Evolutionary conservation across 2,797 vertebrate genomes (phyloP), one percentile per base, ranked within the genome.

Genomic region (Sarcoramphus papa): DNA sequence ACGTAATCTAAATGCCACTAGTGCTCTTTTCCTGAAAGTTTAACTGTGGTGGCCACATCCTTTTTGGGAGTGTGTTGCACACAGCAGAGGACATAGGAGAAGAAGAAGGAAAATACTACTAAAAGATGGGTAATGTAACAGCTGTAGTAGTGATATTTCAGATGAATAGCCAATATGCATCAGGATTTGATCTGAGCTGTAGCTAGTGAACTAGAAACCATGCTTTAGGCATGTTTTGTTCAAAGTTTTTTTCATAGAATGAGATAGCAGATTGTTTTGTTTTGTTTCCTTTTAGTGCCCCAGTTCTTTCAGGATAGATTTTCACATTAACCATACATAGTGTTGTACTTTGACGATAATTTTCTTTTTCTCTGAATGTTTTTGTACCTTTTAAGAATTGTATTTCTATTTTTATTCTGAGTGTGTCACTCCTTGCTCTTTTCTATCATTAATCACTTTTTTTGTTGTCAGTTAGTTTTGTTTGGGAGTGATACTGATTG

Each of bases 231-330:
- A 0, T 79, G 14, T 74, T 92, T 88, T 7, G 9, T 64, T 93
- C 21, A 40, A 73, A 50, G n/a, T 35, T 5, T 51, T 79, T 57
- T 79, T 84, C 35, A 9, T 75, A 87, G 17, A 43, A 7, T 57
- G 70, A 85, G 64, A 28, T 37, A 82, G 40, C 70, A 93, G 65
- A 75, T 81, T 78, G 76, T 27, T 92, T 91, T 60, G 74, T 33
- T 94, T 72, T 77, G 59, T 78, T 95, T 75, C 59, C 70, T 76
- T 63, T 77, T 77, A 62, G n/a, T 89, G 92, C 27, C 64, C 76
- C n/a, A 76, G 51, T 92, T 95, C 74, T 94, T 96, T 95, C 69
- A 69, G 74, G 59, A 24, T 28, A 68, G 54, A 45, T 81, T 94
- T 84, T 76, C 56, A 47, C 41, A 33, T 76, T 67, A 69, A n/a